Evolutionary conservation across 2,888 invertebrate genomes (phyloP).

Genomic region (Bimastos eiseni): DNA sequence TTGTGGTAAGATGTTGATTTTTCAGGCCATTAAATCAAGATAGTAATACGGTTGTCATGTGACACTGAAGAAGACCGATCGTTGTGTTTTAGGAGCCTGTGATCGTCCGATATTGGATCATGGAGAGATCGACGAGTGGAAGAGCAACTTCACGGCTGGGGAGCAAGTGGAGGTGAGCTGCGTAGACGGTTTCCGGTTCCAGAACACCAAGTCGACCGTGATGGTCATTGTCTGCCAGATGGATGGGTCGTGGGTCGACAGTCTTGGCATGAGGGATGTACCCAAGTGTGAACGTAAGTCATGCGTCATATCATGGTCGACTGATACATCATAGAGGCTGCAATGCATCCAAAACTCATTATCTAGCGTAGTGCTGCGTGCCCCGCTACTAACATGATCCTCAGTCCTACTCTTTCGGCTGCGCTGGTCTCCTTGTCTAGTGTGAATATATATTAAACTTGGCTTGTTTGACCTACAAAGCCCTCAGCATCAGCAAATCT

Average conservation of each 20-base stretch:
- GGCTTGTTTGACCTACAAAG: no score
- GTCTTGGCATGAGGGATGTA: neutral
- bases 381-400: no score
- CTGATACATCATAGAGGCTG: no score
- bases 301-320: neutral
- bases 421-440: no score
- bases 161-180: conserved; percentile 29
- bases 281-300: conserved; percentile 38
- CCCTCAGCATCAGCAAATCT: no score
- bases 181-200: conserved; percentile 33
- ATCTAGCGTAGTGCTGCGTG: no score
- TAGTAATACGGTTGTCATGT: neutral
- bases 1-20: neutral
- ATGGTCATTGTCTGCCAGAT: conserved; percentile 29
- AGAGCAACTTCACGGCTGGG: conserved; percentile 19
- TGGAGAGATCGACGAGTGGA: neutral
- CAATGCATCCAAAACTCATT: no score
- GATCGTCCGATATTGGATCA: neutral
- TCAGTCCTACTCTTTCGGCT: no score
- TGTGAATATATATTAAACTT: no score
- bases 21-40: neutral
- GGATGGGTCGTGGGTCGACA: conserved; percentile 32
- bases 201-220: conserved; percentile 24
- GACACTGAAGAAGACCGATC: neutral
- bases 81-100: neutral